Base-by-base conservation (phyloP, 2,888 invertebrate genomes). In the Ophion obscuratus region DNA sequence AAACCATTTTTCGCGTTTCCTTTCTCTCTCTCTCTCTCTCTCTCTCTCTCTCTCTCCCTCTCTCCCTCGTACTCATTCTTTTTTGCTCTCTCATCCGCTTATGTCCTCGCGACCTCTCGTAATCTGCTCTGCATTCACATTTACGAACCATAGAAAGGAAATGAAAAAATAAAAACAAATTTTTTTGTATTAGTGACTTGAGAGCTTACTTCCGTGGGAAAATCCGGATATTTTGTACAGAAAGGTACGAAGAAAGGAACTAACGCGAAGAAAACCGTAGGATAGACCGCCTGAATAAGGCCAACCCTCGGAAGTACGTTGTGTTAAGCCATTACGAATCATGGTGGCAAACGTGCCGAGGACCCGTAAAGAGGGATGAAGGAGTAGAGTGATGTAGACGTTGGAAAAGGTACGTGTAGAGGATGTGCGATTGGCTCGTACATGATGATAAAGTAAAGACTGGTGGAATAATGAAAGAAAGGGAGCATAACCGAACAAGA, bases 61-160 rank as follows among this genome's bases (percentile, higher is more conserved):
- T 73, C 6, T 62, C 62, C 47, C 57, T 64, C 66, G 17, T 36
- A n/a, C 47, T 40, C 17, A 62, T 24, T 71, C 57, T 17, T 64
- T 73, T 64, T 36, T 17, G 31, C 66, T 36, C 53, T 44, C 67
- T 73, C 68, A 78, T 85, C 74, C 81, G 85, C 83, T 83, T 77
- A 75, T 81, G 81, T 75, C 68, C 70, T 81, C 59, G 40, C 9
- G 76, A 68, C 67, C 77, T 82, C 79, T 76, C 67, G 36, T 24
- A 27, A 20, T 20, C 24, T 85, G 82, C 67, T 80, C 73, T 62
- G 78, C 83, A 80, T 73, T 81, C 68, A 11, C 66, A 67, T 40
- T 73, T 74, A 44, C 57, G 76, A 67, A 76, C 80, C 70, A 62
- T 47, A 59, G 76, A 40, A 59, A 73, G 47, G 31, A 20, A 76